Base-by-base conservation (phyloP, 2,888 invertebrate species). In the Pharmacophagus antenor region DNA sequence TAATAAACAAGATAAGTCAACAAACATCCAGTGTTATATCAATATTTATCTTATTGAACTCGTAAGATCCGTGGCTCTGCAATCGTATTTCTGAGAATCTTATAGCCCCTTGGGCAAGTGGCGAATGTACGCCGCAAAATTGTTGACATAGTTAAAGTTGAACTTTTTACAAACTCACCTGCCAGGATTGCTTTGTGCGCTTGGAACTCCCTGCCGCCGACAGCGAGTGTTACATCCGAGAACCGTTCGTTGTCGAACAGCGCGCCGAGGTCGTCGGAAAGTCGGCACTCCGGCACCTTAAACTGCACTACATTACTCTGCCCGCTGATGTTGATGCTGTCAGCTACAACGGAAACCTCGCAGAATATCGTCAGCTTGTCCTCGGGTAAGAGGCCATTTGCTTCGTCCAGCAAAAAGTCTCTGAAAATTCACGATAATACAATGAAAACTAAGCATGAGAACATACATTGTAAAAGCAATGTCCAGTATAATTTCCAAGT, bases 321-420 rank as follows among this genome's bases (percentile, higher is more conserved):
- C 68, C 99, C 99, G 74, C 98, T 98, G 79, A 99, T 97, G 93
- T 99, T 99, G 77, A 99, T 98, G 89, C 99, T 98, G 91, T 99
- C 99, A 62, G 99, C 99, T 53, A 99, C 99, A 48, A 99, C 99
- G 60, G 91, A 91, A 87, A 95, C 98, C 93, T 99, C 99, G 92
- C 99, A 99, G 92, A 98, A 99, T 93, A 99, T 98, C 83, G 99
- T 99, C 84, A 99, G 93, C 92, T 99, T 98, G 87, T 99, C 99
- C 85, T 99, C 99, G 18, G 99, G 99, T 75, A 99, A 92, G 50
- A 99, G 93, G 71, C 99, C 99, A 85, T 99, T 99, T 63, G 98
- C 97, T 92, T 99, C 99, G 86, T 99, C 99, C 85, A 99, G 92
- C 66, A 99, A 93, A 90, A 99, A 99, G 91, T 99, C 99, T 90